phyloP scores from a whole-genome alignment of 2,113 vertebrate species.

The Larimichthys polyactis region DNA sequence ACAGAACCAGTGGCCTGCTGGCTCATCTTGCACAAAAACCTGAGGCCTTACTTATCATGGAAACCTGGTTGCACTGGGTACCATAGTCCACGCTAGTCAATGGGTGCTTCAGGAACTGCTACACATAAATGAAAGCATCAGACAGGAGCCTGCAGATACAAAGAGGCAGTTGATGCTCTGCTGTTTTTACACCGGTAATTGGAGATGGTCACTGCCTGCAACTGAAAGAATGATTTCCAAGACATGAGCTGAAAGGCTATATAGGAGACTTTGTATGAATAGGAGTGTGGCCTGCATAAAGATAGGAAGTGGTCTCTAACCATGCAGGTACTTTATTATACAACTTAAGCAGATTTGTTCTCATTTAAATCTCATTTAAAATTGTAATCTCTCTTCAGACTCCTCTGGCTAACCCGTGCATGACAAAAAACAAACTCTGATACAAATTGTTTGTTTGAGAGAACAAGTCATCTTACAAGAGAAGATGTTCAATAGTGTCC shows the following conservation, averaged over 20 bases:
- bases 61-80: not conserved
- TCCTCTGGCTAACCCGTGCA: not conserved
- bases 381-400: not conserved
- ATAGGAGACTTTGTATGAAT: not conserved
- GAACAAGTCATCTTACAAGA: slow-evolving; percentile 11
- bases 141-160: not conserved
- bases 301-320: not conserved
- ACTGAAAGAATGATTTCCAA: slow-evolving; percentile 23
- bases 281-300: not conserved
- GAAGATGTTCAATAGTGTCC: not conserved
- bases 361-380: not conserved
- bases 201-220: not conserved
- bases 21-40: not conserved
- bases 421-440: not conserved
- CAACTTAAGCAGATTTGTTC: not conserved
- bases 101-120: not conserved
- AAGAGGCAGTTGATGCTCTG: not conserved
- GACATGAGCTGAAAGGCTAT: slow-evolving; percentile 12
- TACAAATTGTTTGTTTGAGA: not conserved
- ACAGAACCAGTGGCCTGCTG: not conserved
- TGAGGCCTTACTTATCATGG: not conserved
- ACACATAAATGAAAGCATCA: not conserved
- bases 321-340: not conserved
- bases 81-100: not conserved
- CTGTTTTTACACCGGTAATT: not conserved